phyloP scores from a whole-genome alignment of 92 coral and sea anemone genomes.

The Zoanthus sansibaricus region DNA sequence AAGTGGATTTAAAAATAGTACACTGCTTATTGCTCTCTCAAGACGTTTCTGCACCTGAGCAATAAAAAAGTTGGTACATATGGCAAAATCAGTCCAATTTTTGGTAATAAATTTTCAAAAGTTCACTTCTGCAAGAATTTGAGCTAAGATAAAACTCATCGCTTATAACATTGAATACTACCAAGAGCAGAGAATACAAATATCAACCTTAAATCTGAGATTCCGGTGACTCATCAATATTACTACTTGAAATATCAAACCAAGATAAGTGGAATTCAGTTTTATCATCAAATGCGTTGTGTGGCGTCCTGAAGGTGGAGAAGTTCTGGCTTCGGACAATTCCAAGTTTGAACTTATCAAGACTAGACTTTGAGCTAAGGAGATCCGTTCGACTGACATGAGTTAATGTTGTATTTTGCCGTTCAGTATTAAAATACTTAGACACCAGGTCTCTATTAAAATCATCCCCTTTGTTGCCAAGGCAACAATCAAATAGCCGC shows the following conservation, averaged over 20 bases:
- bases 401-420: not conserved
- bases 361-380: conserved; percentile 14
- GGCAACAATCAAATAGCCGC: conserved; percentile 42
- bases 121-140: too few relatives aligned
- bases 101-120: too few relatives aligned
- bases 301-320: not conserved
- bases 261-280: not conserved
- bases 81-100: too few relatives aligned
- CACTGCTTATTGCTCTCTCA: too few relatives aligned
- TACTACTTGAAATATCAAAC: conserved; percentile 7
- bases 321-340: not conserved
- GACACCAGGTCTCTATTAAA: not conserved
- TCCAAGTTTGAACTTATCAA: not conserved
- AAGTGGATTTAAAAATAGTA: too few relatives aligned
- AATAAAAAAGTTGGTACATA: too few relatives aligned
- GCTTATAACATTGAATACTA: too few relatives aligned
- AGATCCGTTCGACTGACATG: not conserved
- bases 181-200: too few relatives aligned
- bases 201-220: not conserved
- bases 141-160: too few relatives aligned
- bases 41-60: too few relatives aligned
- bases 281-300: not conserved
- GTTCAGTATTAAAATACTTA: conserved; percentile 9
- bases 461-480: not conserved
- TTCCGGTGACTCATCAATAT: conserved; percentile 28